phyloP scores from a whole-genome alignment of 2,797 vertebrate species.

The Glyptemys insculpta region DNA sequence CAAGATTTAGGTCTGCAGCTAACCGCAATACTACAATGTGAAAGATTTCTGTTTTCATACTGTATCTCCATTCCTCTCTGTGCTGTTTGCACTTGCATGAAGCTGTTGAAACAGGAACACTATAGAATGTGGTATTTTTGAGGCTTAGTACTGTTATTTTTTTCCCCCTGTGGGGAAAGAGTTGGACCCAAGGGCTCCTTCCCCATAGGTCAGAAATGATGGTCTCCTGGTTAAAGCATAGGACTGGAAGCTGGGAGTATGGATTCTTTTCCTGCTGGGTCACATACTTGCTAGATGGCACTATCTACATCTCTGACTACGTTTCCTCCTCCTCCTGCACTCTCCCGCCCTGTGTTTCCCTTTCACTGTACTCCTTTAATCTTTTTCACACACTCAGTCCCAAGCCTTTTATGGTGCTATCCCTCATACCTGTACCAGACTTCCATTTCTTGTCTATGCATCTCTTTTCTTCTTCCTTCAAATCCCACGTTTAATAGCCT shows the following conservation, averaged over 20 bases:
- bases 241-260: constrained; percentile 65
- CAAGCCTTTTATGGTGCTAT: neutral
- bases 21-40: neutral
- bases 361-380: constrained; percentile 29
- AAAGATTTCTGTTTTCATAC: neutral
- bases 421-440: constrained; percentile 8
- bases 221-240: constrained; percentile 58
- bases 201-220: constrained; percentile 54
- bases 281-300: constrained; percentile 72
- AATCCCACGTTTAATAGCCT: neutral
- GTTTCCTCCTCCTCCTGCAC: constrained; percentile 49
- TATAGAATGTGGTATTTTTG: neutral
- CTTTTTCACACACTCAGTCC: neutral
- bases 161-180: neutral
- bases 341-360: neutral
- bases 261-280: constrained; percentile 66
- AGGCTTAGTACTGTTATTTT: neutral
- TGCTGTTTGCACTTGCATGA: neutral
- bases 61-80: neutral
- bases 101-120: neutral
- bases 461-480: neutral
- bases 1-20: neutral
- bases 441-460: neutral
- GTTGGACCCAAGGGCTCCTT: constrained; percentile 44
- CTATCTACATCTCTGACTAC: constrained; percentile 63